These are phyloP conservation scores for Tachypleus tridentatus DNA, from an alignment of 1,140 invertebrate species.

Conservation along the genomic window DNA sequence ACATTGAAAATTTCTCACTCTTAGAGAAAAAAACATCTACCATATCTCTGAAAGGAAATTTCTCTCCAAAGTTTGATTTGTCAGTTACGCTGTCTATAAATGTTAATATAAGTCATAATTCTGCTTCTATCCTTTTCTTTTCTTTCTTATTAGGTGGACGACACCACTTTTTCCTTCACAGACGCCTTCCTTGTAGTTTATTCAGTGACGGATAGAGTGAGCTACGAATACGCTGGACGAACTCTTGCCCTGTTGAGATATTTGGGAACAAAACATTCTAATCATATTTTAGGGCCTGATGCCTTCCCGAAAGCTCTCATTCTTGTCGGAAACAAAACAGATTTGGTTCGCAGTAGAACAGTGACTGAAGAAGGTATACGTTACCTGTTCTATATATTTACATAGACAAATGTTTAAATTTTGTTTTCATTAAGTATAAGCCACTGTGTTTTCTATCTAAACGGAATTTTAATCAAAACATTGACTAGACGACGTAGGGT, in stretches of 20 bases:
- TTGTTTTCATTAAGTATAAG: too few species aligned
- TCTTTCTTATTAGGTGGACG: not conserved
- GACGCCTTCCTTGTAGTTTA: constrained; percentile 14
- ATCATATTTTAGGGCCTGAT: constrained; percentile 1
- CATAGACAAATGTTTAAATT: too few species aligned
- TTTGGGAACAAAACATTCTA: constrained; percentile 1
- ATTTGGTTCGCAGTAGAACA: constrained; percentile 75
- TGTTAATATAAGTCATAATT: too few species aligned
- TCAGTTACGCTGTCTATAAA: too few species aligned
- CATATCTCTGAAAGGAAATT: too few species aligned
- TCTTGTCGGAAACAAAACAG: constrained; percentile 90
- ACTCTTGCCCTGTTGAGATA: constrained; percentile 4
- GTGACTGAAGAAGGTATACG: constrained; percentile 75
- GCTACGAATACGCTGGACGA: constrained; percentile 1
- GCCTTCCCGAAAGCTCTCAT: constrained; percentile 51
- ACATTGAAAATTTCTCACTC: too few species aligned
- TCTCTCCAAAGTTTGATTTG: too few species aligned
- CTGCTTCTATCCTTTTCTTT: too few species aligned
- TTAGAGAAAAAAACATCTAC: too few species aligned
- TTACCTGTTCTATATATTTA: not conserved
- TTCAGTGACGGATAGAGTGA: constrained; percentile 11
- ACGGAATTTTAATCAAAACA: too few species aligned
- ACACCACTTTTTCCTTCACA: not conserved
- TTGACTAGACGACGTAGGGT: too few species aligned
- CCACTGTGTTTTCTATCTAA: too few species aligned